Conservation (phyloP, 2,888 invertebrate genomes). For the Cataglyphis cursor region DNA sequence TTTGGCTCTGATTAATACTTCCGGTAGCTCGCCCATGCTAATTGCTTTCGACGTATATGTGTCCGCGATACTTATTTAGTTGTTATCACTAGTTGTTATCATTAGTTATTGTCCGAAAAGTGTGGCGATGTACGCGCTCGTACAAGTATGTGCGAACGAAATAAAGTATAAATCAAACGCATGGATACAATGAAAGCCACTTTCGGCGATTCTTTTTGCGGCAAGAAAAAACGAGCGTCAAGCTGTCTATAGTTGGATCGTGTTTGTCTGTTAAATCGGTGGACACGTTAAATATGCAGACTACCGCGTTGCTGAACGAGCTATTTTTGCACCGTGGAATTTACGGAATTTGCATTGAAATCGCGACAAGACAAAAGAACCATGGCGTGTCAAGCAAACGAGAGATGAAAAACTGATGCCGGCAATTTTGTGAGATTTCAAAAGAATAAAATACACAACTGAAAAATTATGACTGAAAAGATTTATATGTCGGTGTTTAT, state of each 20-base stretch:
- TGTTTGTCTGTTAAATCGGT: slow-evolving; percentile 17
- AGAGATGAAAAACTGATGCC: slow-evolving; percentile 11
- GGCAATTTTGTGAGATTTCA: slow-evolving; percentile 6
- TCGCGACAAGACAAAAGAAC: slow-evolving; percentile 44
- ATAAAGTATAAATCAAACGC: slow-evolving; percentile 61
- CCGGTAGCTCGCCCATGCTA: slow-evolving; percentile 62
- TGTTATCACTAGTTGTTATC: no score
- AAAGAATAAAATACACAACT: not conserved
- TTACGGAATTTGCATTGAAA: slow-evolving; percentile 45
- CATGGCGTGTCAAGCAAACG: slow-evolving; percentile 24
- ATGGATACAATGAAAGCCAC: slow-evolving; percentile 52
- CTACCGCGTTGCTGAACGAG: slow-evolving; percentile 28
- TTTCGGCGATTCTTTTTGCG: slow-evolving; percentile 44
- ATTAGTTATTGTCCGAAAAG: no score
- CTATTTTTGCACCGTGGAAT: slow-evolving; percentile 37
- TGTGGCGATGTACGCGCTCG: slow-evolving; percentile 52
- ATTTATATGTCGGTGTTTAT: not conserved
- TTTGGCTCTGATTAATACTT: slow-evolving; percentile 56
- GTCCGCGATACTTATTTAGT: slow-evolving; percentile 63
- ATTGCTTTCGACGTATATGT: slow-evolving; percentile 54
- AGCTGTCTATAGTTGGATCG: slow-evolving; percentile 22
- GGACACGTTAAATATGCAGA: slow-evolving; percentile 25
- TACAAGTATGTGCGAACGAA: slow-evolving; percentile 1
- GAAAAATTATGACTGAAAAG: not conserved
- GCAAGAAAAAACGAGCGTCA: slow-evolving; percentile 7